These are phyloP conservation scores for Drosophila equinoxialis DNA, from an alignment of 1,140 invertebrate species.

Conservation along the genomic window DNA sequence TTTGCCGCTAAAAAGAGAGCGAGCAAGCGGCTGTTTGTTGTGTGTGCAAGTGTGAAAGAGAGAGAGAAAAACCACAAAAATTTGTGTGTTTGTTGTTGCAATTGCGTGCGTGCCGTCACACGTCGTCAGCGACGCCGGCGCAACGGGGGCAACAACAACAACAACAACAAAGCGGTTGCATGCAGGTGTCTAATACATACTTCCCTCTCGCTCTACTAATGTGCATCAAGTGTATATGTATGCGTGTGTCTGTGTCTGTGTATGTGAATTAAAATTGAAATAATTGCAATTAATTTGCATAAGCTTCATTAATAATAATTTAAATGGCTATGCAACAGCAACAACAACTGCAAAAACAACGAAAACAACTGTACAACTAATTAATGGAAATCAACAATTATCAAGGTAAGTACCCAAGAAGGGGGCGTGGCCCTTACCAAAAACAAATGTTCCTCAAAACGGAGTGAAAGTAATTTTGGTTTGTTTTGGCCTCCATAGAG, in stretches of 20 bases:
- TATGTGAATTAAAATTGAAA: not conserved
- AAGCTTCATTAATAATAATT: slow-evolving; percentile 1
- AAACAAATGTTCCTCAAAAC: not conserved
- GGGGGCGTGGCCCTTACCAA: no score
- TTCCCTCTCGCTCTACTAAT: not conserved
- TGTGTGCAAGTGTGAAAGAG: no score
- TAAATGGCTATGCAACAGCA: not conserved
- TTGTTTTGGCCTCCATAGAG: no score
- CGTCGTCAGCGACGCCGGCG: slow-evolving; percentile 28
- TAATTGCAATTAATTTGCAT: slow-evolving; percentile 6
- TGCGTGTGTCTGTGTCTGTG: not conserved
- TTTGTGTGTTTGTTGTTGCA: slow-evolving; percentile 1
- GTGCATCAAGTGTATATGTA: not conserved
- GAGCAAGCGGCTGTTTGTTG: no score
- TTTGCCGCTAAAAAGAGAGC: not conserved
- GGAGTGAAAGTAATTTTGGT: not conserved
- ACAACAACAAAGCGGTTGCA: slow-evolving; percentile 28
- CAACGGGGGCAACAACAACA: slow-evolving; percentile 26
- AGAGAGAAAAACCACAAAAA: no score
- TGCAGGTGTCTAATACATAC: slow-evolving; percentile 28
- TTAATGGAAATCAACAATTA: not conserved
- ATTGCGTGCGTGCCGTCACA: slow-evolving; percentile 33
- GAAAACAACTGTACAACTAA: not conserved
- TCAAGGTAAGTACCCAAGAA: not conserved
- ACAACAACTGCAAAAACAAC: not conserved